phyloP scores from a whole-genome alignment of 2,113 vertebrate species.

The Eublepharis macularius region DNA sequence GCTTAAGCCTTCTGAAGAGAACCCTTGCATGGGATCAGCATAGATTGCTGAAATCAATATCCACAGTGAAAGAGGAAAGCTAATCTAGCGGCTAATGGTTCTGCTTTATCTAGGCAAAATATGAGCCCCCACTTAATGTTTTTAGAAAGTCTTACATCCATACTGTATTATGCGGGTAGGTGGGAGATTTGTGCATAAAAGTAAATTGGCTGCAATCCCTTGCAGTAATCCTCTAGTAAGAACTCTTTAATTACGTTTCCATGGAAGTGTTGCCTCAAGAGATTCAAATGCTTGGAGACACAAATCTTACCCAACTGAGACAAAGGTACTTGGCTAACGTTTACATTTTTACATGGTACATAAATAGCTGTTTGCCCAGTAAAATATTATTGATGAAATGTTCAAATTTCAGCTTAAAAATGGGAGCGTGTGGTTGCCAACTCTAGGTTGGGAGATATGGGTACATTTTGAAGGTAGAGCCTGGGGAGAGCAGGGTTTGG shows the following conservation, averaged over 20 bases:
- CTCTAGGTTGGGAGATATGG: too few species aligned
- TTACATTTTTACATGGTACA: slow-evolving; percentile 17
- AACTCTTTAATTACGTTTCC: slow-evolving; percentile 16
- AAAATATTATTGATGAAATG: neutral
- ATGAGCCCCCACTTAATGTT: neutral
- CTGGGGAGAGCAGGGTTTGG: too few species aligned
- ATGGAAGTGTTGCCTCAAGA: slow-evolving; percentile 1
- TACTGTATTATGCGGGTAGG: neutral
- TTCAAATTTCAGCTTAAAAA: neutral
- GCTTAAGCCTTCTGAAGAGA: neutral
- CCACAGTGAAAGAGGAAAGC: neutral
- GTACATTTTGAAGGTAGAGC: too few species aligned
- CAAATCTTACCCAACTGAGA: slow-evolving; percentile 6
- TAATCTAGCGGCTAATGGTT: neutral
- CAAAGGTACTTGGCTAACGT: slow-evolving; percentile 13
- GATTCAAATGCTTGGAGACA: slow-evolving; percentile 13
- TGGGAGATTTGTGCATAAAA: slow-evolving; percentile 4
- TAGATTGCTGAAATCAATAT: neutral
- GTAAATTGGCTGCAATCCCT: neutral
- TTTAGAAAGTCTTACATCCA: neutral
- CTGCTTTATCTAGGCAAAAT: slow-evolving; percentile 14
- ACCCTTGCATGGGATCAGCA: neutral
- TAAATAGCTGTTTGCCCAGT: neutral
- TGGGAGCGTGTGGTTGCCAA: too few species aligned
- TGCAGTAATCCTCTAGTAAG: slow-evolving; percentile 10